phyloP scores from a whole-genome alignment of 2,113 vertebrate genomes.

The Hypomesus transpacificus region DNA sequence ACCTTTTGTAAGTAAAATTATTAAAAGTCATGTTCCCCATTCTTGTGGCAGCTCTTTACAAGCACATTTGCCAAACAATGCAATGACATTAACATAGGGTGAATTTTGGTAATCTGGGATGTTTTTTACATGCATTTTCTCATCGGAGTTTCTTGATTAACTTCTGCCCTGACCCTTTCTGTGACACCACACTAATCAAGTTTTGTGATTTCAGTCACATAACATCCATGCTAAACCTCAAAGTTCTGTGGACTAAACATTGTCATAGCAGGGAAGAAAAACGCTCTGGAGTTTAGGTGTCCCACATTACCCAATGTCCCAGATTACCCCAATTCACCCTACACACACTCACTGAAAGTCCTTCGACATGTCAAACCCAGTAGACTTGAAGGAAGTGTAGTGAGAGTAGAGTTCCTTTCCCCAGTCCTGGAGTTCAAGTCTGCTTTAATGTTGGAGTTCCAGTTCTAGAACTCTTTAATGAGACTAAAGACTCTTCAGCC shows the following conservation, averaged over 20 bases:
- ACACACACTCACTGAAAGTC: constrained; percentile 14
- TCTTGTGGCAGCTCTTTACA: background rate
- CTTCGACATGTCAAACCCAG: constrained; percentile 40
- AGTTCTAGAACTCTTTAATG: constrained; percentile 68
- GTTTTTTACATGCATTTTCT: too few relatives aligned
- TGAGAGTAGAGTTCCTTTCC: constrained; percentile 1
- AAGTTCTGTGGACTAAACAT: too few relatives aligned
- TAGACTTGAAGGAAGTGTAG: constrained; percentile 43
- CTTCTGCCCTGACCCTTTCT: too few relatives aligned
- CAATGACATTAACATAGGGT: background rate
- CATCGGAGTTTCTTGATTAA: too few relatives aligned
- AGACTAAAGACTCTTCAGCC: constrained; percentile 69
- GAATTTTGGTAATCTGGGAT: too few relatives aligned
- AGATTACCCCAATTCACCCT: background rate
- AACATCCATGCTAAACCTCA: too few relatives aligned
- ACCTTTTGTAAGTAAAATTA: constrained; percentile 47
- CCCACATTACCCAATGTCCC: too few relatives aligned
- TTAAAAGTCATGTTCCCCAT: background rate
- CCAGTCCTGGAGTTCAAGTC: constrained; percentile 44
- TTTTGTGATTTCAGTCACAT: too few relatives aligned
- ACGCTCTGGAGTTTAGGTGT: too few relatives aligned
- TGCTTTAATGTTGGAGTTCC: constrained; percentile 60
- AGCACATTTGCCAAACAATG: background rate
- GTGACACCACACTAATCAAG: too few relatives aligned
- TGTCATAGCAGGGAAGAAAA: too few relatives aligned